phyloP scores from a whole-genome alignment of 2,888 invertebrate species.

The Pterostichus madidus region DNA sequence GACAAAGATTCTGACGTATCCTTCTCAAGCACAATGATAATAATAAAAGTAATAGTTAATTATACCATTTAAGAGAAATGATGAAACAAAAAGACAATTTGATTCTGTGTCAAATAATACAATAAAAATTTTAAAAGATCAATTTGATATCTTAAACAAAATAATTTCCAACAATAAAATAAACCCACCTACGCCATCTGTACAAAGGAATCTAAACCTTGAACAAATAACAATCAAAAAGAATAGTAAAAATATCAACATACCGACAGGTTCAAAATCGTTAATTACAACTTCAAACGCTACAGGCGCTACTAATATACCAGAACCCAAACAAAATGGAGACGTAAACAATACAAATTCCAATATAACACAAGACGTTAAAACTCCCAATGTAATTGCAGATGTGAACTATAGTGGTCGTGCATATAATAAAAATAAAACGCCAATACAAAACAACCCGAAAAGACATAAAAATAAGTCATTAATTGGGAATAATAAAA shows the following conservation, averaged over 20 bases:
- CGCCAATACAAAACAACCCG: neutral
- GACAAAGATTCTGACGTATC: neutral
- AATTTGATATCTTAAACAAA: neutral
- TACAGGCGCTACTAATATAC: neutral
- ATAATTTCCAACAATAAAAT: neutral
- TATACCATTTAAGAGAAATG: neutral
- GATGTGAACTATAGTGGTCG: no score
- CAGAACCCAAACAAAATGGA: neutral
- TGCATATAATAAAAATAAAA: neutral
- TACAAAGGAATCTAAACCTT: neutral
- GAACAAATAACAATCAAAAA: neutral
- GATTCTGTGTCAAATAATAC: neutral
- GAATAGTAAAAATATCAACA: neutral
- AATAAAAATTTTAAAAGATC: neutral
- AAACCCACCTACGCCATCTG: neutral
- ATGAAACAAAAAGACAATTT: neutral
- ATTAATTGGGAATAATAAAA: neutral
- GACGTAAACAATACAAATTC: neutral
- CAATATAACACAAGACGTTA: neutral
- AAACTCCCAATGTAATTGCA: no score
- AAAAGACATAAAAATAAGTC: neutral
- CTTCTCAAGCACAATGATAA: neutral
- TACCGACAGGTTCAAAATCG: neutral
- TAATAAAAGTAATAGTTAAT: neutral
- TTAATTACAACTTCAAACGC: no score